phyloP scores from a whole-genome alignment of 2,113 vertebrate genomes.

The Chunga burmeisteri region DNA sequence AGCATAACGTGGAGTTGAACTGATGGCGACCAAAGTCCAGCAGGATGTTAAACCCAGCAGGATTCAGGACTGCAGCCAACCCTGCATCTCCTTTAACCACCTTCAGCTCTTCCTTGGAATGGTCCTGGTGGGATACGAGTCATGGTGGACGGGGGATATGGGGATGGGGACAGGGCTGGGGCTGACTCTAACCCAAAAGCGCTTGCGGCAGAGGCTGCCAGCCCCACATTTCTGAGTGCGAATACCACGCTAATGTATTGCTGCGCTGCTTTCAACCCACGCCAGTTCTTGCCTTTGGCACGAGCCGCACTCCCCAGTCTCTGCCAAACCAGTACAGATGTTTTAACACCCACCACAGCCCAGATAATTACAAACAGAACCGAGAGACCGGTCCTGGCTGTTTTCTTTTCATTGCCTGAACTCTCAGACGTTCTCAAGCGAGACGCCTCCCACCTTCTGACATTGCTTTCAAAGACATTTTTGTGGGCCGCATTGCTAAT shows the following conservation, averaged over 20 bases:
- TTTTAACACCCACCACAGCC: conserved; percentile 49
- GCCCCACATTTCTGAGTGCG: neutral
- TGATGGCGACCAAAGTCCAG: neutral
- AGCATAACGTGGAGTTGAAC: neutral
- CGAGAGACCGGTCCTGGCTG: neutral
- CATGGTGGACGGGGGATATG: neutral
- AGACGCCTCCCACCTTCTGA: neutral
- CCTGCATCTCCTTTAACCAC: neutral
- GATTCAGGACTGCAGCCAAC: neutral
- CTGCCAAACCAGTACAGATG: conserved; percentile 68
- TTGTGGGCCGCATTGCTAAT: conserved; percentile 2
- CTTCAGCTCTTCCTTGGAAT: neutral
- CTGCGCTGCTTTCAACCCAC: conserved; percentile 34
- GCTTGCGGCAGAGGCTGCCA: neutral
- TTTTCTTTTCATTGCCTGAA: conserved; percentile 32
- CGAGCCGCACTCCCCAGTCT: neutral
- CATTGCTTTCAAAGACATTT: conserved; percentile 29
- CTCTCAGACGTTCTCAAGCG: neutral
- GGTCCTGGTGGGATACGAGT: rapidly evolving
- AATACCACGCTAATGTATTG: neutral
- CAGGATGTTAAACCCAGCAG: neutral
- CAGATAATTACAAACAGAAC: conserved; percentile 55
- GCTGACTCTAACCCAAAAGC: neutral
- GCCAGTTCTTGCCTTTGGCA: conserved; percentile 24
- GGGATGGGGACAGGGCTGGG: neutral